Evolutionary conservation across 2,888 invertebrate species (phyloP).

Genomic region (Mesorhabditis spiculigera): DNA sequence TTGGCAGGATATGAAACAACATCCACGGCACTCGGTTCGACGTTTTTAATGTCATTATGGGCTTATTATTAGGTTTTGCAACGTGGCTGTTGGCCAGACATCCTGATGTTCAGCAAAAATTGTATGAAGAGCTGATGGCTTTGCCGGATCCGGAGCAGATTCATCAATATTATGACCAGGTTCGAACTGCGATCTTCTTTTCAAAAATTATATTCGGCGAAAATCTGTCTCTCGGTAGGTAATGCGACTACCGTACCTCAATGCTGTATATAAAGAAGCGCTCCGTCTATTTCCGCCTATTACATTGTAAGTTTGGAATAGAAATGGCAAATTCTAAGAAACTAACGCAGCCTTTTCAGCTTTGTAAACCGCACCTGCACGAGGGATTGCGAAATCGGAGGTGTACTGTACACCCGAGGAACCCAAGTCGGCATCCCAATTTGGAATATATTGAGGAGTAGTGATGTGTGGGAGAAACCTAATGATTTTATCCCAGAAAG

Average conservation of each 20-base stretch:
- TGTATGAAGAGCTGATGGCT: constrained; percentile 61
- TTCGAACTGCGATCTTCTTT: background rate
- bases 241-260: constrained; percentile 32
- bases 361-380: constrained; percentile 39
- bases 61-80: constrained; percentile 51
- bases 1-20: constrained; percentile 64
- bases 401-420: constrained; percentile 29
- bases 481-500: constrained; percentile 43
- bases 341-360: constrained; percentile 5
- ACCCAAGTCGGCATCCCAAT: constrained; percentile 20
- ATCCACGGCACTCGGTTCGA: constrained; percentile 60
- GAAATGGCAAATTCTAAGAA: background rate
- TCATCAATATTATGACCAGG: constrained; percentile 7
- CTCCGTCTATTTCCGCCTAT: constrained; percentile 49
- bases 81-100: constrained; percentile 63
- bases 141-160: constrained; percentile 46
- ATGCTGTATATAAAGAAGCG: constrained; percentile 52
- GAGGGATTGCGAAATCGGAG: constrained; percentile 30
- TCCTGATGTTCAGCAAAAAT: constrained; percentile 60
- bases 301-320: constrained; percentile 20
- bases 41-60: background rate
- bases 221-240: background rate
- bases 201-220: background rate
- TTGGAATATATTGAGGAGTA: constrained; percentile 25
- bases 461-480: constrained; percentile 39